A percentile compares a stretch with the other conserved stretches of the same genome.
phyloP scores from a whole-genome alignment of 2,888 invertebrate species.

The Vesta saturnalis region DNA sequence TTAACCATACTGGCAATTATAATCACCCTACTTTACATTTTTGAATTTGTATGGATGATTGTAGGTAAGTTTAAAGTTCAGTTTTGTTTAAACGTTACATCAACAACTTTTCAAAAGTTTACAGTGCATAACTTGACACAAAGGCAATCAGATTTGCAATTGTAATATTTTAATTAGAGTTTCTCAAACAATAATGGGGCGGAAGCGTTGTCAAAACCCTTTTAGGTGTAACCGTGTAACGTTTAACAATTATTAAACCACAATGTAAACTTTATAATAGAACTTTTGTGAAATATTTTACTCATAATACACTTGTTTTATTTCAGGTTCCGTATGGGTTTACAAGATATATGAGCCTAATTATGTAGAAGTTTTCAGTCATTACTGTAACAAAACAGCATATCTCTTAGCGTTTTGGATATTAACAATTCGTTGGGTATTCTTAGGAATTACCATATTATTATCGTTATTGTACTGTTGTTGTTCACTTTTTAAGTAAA shows the following conservation, averaged over 20 bases:
- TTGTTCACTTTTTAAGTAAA: constrained; percentile 13
- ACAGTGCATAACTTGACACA: not conserved
- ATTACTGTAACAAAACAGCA: constrained; percentile 15
- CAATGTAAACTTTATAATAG: too few relatives aligned
- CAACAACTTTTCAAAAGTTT: not conserved
- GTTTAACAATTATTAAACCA: not conserved
- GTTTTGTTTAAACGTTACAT: too few relatives aligned
- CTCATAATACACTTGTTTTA: too few relatives aligned
- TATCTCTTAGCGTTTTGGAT: constrained; percentile 27
- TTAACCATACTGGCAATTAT: constrained; percentile 8
- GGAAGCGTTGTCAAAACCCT: too few relatives aligned
- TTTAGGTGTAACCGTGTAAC: too few relatives aligned
- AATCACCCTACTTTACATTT: constrained; percentile 18
- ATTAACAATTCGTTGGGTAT: constrained; percentile 24
- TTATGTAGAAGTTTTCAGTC: constrained; percentile 3
- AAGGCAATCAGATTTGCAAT: not conserved
- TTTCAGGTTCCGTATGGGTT: constrained; percentile 30
- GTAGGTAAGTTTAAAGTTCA: constrained; percentile 18
- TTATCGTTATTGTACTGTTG: not conserved
- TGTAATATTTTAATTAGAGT: not conserved
- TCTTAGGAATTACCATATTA: constrained; percentile 19
- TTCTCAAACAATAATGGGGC: not conserved
- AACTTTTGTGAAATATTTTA: too few relatives aligned
- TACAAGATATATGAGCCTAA: constrained; percentile 22
- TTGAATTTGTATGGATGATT: constrained; percentile 27